Evolutionary conservation across 2,797 vertebrate species (phyloP).

Genomic region (Liparis tanakae): DNA sequence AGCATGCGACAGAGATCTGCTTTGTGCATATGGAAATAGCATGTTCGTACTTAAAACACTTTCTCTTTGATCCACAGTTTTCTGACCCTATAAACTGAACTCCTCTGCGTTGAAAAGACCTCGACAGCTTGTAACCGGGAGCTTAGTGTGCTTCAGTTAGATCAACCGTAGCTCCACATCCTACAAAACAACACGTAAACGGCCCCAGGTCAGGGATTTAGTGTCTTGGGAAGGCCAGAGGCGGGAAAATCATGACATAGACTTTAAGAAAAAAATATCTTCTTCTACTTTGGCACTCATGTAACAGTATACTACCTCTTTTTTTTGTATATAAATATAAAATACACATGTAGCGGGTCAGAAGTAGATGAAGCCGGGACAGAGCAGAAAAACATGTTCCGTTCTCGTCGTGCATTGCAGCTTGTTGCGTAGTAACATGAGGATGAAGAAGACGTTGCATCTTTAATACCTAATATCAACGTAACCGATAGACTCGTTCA

Average conservation of each 20-base stretch:
- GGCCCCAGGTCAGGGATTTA: slow-evolving; percentile 24
- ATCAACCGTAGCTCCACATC: slow-evolving; percentile 48
- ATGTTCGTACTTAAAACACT: slow-evolving; percentile 56
- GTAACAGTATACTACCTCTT: slow-evolving; percentile 69
- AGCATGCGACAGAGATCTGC: slow-evolving; percentile 80
- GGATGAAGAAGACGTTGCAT: slow-evolving; percentile 31
- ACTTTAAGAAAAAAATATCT: slow-evolving; percentile 26
- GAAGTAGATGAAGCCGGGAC: slow-evolving; percentile 65
- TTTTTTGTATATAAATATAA: slow-evolving; percentile 71
- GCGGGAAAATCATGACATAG: slow-evolving; percentile 39
- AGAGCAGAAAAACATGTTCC: slow-evolving; percentile 61
- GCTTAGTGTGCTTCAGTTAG: slow-evolving; percentile 42
- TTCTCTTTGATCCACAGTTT: slow-evolving; percentile 53
- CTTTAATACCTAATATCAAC: slow-evolving; percentile 48
- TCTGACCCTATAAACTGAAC: slow-evolving; percentile 54
- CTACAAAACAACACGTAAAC: slow-evolving; percentile 63
- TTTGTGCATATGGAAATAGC: slow-evolving; percentile 76
- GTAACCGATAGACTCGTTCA: slow-evolving; percentile 51
- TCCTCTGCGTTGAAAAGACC: slow-evolving; percentile 31
- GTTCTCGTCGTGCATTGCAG: slow-evolving; percentile 68
- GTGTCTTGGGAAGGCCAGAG: slow-evolving; percentile 55
- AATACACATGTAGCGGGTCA: slow-evolving; percentile 67
- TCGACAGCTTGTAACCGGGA: slow-evolving; percentile 28
- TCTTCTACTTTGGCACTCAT: slow-evolving; percentile 82
- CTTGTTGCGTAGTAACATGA: slow-evolving; percentile 49